A percentile compares a stretch with the other conserved stretches of the same genome.
These are phyloP conservation scores for Lasioglossum lativentre DNA, from an alignment of 2,888 invertebrate species.

Conservation along the genomic window DNA sequence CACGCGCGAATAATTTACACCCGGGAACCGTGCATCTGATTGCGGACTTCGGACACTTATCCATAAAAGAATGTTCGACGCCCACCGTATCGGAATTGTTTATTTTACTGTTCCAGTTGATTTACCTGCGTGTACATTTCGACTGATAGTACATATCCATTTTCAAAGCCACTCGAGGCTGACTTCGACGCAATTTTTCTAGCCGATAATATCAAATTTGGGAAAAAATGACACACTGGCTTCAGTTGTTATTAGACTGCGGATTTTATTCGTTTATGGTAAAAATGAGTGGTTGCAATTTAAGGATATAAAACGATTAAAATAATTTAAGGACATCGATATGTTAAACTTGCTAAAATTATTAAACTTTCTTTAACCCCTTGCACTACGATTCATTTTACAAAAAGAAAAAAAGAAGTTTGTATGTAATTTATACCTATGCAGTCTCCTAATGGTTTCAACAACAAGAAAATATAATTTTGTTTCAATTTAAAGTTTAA, in stretches of 20 bases:
- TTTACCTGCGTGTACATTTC: not conserved
- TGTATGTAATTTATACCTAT: no score
- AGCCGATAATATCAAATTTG: not conserved
- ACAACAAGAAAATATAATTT: no score
- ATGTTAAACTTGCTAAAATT: no score
- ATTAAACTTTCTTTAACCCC: no score
- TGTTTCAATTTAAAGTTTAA: no score
- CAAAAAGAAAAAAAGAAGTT: no score
- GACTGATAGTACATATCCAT: not conserved
- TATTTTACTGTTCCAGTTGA: not conserved
- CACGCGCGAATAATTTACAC: conserved; percentile 57
- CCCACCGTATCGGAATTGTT: not conserved
- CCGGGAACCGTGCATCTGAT: not conserved
- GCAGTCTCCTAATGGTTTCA: no score
- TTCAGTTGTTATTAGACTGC: not conserved
- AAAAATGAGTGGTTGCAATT: no score
- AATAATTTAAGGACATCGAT: not conserved
- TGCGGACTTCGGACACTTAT: not conserved
- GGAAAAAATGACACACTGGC: not conserved
- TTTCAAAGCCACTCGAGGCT: no score
- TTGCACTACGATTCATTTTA: no score
- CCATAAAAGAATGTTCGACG: not conserved
- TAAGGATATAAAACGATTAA: not conserved
- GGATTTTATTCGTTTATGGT: no score
- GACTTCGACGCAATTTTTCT: not conserved